Conservation (phyloP, 2,888 invertebrate genomes). For the Timema podura region DNA sequence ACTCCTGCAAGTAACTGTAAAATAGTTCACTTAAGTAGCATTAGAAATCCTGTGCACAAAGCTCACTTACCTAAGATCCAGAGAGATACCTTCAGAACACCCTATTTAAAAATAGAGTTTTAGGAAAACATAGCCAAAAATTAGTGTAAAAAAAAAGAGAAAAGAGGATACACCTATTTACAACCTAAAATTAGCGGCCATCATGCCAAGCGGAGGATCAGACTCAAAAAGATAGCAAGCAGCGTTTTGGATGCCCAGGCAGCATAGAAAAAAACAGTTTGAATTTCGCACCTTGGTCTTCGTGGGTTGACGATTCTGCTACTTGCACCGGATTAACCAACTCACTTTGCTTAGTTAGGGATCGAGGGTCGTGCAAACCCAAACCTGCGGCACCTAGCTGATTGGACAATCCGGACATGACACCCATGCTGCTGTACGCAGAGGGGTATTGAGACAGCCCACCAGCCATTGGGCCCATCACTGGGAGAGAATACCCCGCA, state of each 20-base stretch:
- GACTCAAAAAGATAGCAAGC: too few relatives aligned
- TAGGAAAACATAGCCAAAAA: too few relatives aligned
- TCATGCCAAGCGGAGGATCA: too few relatives aligned
- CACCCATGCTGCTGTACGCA: conserved; percentile 48
- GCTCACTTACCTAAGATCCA: too few relatives aligned
- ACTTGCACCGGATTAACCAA: conserved; percentile 44
- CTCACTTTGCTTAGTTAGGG: conserved; percentile 61
- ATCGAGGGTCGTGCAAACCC: conserved; percentile 43
- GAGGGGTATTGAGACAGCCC: conserved; percentile 49
- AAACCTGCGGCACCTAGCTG: conserved; percentile 50
- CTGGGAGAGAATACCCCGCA: conserved; percentile 65
- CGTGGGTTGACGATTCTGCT: conserved; percentile 46
- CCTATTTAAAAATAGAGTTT: too few relatives aligned
- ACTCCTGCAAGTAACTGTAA: too few relatives aligned
- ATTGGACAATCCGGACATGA: conserved; percentile 44
- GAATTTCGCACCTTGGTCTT: conserved; percentile 47
- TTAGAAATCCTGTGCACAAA: too few relatives aligned
- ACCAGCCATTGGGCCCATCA: conserved; percentile 58
- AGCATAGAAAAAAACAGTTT: conserved; percentile 33
- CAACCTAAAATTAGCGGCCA: too few relatives aligned
- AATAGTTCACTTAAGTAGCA: too few relatives aligned
- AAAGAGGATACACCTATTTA: too few relatives aligned
- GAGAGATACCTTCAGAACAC: too few relatives aligned
- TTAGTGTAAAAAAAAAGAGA: too few relatives aligned
- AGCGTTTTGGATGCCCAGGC: conserved; percentile 10